Evolutionary conservation across 2,888 invertebrate species (phyloP).

Genomic region (Dasypogon diadema): DNA sequence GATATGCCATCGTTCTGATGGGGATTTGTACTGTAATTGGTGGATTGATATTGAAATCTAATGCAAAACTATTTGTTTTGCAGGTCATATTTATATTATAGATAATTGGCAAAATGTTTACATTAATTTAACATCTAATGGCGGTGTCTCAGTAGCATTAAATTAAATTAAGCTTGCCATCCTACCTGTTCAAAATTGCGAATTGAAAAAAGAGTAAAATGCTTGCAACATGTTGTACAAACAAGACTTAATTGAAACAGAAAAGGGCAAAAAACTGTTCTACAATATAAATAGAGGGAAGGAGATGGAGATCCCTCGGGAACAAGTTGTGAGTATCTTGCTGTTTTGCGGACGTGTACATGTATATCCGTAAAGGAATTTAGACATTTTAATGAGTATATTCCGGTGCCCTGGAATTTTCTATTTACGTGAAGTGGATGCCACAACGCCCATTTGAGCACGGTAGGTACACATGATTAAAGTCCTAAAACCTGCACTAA

Average conservation of each 20-base stretch:
- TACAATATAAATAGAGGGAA: not conserved
- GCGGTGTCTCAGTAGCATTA: not conserved
- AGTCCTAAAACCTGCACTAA: conserved; percentile 23
- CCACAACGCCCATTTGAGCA: conserved; percentile 4
- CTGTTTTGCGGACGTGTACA: not conserved
- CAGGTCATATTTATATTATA: too few species aligned
- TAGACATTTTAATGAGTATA: conserved; percentile 43
- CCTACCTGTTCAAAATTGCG: not conserved
- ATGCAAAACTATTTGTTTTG: too few species aligned
- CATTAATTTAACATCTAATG: not conserved
- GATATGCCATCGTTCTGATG: too few species aligned
- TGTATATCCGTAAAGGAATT: conserved; percentile 21
- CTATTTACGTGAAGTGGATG: conserved; percentile 27
- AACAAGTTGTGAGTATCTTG: not conserved
- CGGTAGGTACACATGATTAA: conserved; percentile 13
- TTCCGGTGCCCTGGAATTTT: conserved; percentile 41
- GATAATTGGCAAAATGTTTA: not conserved
- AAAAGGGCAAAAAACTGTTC: not conserved
- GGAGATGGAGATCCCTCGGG: not conserved
- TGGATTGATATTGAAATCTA: too few species aligned
- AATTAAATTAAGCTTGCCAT: not conserved
- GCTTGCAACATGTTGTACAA: not conserved
- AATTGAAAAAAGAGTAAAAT: too few species aligned
- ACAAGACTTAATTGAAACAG: not conserved
- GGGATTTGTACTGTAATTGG: too few species aligned